A percentile compares a stretch with the other conserved stretches of the same genome.
Conservation (phyloP, 2,797 vertebrate species). For the Chanos chanos region DNA sequence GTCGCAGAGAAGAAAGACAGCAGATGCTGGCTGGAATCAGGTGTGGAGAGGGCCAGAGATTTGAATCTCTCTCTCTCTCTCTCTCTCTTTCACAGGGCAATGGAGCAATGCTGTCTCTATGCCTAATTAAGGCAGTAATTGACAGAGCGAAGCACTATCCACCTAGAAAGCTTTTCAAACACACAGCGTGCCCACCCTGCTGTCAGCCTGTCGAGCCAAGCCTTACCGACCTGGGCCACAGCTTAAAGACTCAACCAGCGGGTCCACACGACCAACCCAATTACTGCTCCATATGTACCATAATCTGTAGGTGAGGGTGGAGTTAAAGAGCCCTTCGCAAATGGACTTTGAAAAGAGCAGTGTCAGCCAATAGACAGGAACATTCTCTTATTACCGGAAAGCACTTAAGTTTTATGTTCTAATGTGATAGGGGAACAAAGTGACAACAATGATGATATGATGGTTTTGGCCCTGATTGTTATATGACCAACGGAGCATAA, state of each 20-base stretch:
- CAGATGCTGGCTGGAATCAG: conserved; percentile 58
- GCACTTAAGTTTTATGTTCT: conserved; percentile 28
- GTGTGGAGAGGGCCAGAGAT: background rate
- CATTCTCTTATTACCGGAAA: conserved; percentile 40
- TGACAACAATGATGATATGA: too few relatives aligned
- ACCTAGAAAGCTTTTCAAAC: background rate
- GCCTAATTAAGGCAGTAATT: conserved; percentile 29
- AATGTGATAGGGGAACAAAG: too few relatives aligned
- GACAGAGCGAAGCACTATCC: conserved; percentile 10
- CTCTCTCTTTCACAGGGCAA: conserved; percentile 5
- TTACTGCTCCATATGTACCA: conserved; percentile 13
- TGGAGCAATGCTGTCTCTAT: conserved; percentile 8
- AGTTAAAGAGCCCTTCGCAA: conserved; percentile 12
- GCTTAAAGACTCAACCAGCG: too few relatives aligned
- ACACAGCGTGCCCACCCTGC: conserved; percentile 2
- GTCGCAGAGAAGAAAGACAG: conserved; percentile 54
- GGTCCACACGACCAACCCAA: too few relatives aligned
- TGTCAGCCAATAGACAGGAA: conserved; percentile 28
- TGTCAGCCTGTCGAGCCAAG: background rate
- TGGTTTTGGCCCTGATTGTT: too few relatives aligned
- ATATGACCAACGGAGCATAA: too few relatives aligned
- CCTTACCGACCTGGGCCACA: background rate
- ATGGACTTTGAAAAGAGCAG: conserved; percentile 13
- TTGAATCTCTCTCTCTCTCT: background rate
- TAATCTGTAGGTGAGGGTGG: conserved; percentile 8